phyloP scores from a whole-genome alignment of 2,888 invertebrate genomes.

The Acanthopleura granulata region DNA sequence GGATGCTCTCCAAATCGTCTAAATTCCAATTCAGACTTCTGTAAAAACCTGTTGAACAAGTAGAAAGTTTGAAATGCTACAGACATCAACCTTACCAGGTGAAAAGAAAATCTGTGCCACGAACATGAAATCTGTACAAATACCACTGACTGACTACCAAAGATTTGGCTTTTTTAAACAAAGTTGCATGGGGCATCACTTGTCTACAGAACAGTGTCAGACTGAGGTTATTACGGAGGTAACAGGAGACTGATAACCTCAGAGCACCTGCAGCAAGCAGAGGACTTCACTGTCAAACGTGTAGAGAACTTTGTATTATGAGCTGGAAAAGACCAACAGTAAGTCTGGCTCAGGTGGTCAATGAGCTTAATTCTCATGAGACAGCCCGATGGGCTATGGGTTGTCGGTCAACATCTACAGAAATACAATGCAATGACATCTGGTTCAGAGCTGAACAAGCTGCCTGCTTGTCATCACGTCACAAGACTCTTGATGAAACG shows the following conservation, averaged over 20 bases:
- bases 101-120: constrained; percentile 16
- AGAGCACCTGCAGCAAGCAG: too few relatives aligned
- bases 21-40: constrained; percentile 13
- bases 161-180: background rate
- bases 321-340: too few relatives aligned
- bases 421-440: constrained; percentile 15
- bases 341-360: constrained; percentile 3
- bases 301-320: too few relatives aligned
- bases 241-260: background rate
- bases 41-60: constrained; percentile 6
- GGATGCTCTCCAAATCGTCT: constrained; percentile 15
- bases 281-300: too few relatives aligned
- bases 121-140: background rate
- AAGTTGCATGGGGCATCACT: background rate
- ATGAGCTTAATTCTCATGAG: too few relatives aligned
- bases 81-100: background rate
- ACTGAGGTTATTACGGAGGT: background rate
- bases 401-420: constrained; percentile 16
- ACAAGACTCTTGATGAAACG: constrained; percentile 14
- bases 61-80: constrained; percentile 16
- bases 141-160: background rate
- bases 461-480: constrained; percentile 1
- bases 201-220: background rate
- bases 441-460: background rate
- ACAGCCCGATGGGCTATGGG: constrained; percentile 15